Base-by-base conservation (phyloP, 1,140 invertebrate species). In the Drosophila persimilis region DNA sequence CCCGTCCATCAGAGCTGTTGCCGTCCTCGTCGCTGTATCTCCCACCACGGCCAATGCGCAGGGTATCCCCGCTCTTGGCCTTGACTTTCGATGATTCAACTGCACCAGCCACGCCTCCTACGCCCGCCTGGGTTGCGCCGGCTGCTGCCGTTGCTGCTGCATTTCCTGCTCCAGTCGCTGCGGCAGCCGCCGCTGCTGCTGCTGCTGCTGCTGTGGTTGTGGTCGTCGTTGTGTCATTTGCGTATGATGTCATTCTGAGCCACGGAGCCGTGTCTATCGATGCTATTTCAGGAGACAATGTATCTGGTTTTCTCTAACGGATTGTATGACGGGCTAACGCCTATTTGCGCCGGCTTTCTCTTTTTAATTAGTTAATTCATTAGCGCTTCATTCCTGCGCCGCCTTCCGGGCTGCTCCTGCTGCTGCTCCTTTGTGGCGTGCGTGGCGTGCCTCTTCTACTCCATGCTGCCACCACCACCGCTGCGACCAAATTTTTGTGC, bases 191-290 rank as follows among this genome's bases (percentile, higher is more conserved):
- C 24, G 24, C 24, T 5, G 24, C 24, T 20, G 74, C 43, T 17
- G 17, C 17, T 52, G 72, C 50, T 45, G 71, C 39, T 47, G 80
- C 26, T 48, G 80, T 45, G 43, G 75, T 51, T 64, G 80, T 24
- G 55, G 80, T 65, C 51, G 72, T 31, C 51, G 81, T 86, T 64
- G 83, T 88, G 51, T 88, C 83, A 83, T 88, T 88, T 73, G 78
- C 83, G 83, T 88, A 88, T 88, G 83, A 88, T 88, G 83, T 88
- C 83, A 88, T 88, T 62, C 70, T 76, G 79, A 73, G 51, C 52
- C 59, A 58, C 29, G 29, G 70, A 29, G 29, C 39, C 22, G 17
- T 73, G 5, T 26, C 24, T 26, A 60, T 57, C 41, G 59, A 64
- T 59, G 66, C 61, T 56, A 47, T 46, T 61, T 56, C 48, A 22